Base-by-base conservation (phyloP, 2,797 vertebrate species). In the Phylloscopus collybita region DNA sequence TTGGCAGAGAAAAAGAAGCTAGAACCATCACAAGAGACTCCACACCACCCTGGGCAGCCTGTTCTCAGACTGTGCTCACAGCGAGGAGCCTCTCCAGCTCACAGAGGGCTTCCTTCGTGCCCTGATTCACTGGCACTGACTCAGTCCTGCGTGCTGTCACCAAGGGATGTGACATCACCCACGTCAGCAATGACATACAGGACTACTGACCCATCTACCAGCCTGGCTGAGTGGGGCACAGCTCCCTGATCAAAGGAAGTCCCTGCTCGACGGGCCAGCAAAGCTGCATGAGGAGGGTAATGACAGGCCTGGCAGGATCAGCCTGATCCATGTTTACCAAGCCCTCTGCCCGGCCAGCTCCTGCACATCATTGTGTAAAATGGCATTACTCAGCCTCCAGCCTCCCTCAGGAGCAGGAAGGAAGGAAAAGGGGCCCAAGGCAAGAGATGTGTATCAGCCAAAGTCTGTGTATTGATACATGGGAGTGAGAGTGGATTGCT, bases 91-190 rank as follows among this genome's bases (percentile, higher is more conserved):
- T 79, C 91, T 54, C 61, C 36, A 79, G 86, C 62, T 84, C 90
- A 47, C 54, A 22, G 38, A 91, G 44, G 25, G 85, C 71, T 93
- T 92, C 74, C 71, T 96, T 66, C 17, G 62, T 42, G 89, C 34
- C 91, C 86, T 94, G 93, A 96, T 93, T 94, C 95, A 95, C 59
- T 6, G 93, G 88, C 82, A 85, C 86, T 91, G 97, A 98, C 60
- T 97, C 93, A 95, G 93, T 42, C 54, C 86, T 71, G 74, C 34
- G 57, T 44, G 93, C 82, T 89, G 90, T 83, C 96, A 95, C 88
- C 91, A 42, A 40, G 95, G 95, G 96, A 95, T 81, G 86, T 91
- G 93, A 94, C 86, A 91, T 95, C 95, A 83, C 75, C 65, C 88
- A 74, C 22, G 40, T 92, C 94, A 96, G 86, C 51, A 60, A 5